phyloP scores from a whole-genome alignment of 2,113 vertebrate genomes.

The Scatophagus argus region DNA sequence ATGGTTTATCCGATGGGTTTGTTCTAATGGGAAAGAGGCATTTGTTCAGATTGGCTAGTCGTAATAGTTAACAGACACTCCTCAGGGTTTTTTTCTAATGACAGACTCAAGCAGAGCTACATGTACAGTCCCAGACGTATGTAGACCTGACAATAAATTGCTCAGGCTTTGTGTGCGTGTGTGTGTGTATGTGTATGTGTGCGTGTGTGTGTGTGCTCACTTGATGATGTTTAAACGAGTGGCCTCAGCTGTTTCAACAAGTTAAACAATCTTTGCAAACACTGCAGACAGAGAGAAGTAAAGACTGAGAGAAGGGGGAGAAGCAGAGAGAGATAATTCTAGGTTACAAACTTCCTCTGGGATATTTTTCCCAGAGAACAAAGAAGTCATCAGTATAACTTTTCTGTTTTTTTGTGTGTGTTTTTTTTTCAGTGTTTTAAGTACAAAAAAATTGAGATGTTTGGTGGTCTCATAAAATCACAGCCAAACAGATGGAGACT shows the following conservation, averaged over 20 bases:
- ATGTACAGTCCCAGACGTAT: conserved; percentile 38
- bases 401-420: background rate
- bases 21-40: conserved; percentile 28
- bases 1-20: conserved; percentile 38
- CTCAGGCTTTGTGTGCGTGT: conserved; percentile 4
- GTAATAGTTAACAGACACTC: conserved; percentile 63
- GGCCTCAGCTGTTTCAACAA: conserved; percentile 76
- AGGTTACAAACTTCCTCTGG: conserved; percentile 77
- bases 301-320: conserved; percentile 37
- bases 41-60: conserved; percentile 37
- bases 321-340: conserved; percentile 71
- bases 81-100: conserved; percentile 41
- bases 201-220: conserved; percentile 13
- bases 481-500: conserved; percentile 62
- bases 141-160: conserved; percentile 42
- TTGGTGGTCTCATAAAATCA: conserved; percentile 76
- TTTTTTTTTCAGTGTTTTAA: conserved; percentile 38
- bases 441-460: conserved; percentile 57
- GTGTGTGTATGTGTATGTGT: conserved; percentile 41
- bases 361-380: conserved; percentile 73
- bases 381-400: conserved; percentile 62
- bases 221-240: conserved; percentile 77
- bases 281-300: conserved; percentile 55
- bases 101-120: conserved; percentile 41
- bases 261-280: conserved; percentile 72